Evolutionary conservation across 1,140 invertebrate species (phyloP).

Genomic region (Tetranychus cinnabarinus): DNA sequence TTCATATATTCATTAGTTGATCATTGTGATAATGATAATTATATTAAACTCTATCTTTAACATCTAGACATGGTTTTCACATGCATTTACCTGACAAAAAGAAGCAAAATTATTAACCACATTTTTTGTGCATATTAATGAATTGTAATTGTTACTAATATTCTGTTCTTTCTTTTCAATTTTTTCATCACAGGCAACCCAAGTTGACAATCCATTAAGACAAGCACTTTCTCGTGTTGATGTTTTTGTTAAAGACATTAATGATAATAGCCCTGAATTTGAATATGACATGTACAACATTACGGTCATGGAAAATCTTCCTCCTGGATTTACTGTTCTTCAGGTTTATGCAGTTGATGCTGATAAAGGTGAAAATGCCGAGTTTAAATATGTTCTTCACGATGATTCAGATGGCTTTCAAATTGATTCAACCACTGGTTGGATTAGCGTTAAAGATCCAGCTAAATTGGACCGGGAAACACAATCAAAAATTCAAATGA

Average conservation of each 20-base stretch:
- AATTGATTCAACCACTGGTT: conserved; percentile 48
- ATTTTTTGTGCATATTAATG: no score
- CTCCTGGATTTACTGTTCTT: conserved; percentile 54
- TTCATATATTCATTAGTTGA: no score
- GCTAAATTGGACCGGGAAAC: conserved; percentile 50
- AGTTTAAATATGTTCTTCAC: conserved; percentile 50
- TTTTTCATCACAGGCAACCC: conserved; percentile 12
- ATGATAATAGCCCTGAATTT: conserved; percentile 36
- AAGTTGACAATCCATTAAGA: conserved; percentile 15
- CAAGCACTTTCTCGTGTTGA: conserved; percentile 37
- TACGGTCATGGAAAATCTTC: conserved; percentile 68
- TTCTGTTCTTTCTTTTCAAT: background rate
- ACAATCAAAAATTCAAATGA: conserved; percentile 19
- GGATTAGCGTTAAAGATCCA: conserved; percentile 56
- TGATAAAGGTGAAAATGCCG: conserved; percentile 43
- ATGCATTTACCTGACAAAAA: no score
- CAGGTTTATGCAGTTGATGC: conserved; percentile 26
- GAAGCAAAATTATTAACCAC: no score
- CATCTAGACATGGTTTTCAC: no score
- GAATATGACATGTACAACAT: conserved; percentile 70
- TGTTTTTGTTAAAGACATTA: conserved; percentile 36
- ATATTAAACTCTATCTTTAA: no score
- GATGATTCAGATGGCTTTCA: conserved; percentile 43
- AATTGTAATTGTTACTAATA: background rate
- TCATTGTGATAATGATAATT: no score